Base-by-base conservation (phyloP, 2,113 vertebrate species). In the Sialia sialis region DNA sequence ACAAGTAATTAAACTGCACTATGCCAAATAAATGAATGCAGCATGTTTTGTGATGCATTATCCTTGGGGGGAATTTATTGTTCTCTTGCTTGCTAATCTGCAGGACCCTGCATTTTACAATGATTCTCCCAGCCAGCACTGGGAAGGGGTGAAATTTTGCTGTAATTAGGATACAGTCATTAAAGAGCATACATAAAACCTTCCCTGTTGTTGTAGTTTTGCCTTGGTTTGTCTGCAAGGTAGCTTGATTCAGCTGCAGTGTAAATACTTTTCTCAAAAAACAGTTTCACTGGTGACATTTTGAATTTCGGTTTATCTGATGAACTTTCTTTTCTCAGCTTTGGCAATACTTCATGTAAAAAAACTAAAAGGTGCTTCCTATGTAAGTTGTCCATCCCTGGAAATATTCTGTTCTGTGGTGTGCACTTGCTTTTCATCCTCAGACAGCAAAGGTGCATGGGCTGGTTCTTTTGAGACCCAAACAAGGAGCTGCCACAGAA, bases 1-100 rank as follows among this genome's bases (percentile, higher is more conserved):
- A 87, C 91, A 80, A 95, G 91, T 95, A 95, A 95, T 95, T 95
- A 96, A 95, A 54, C 63, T 89, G 63, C 70, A 69, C 78, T 91
- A 43, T 0, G 4, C 80, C 74, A 89, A 89, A 94, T 72, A 96
- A 91, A 79, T 94, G 89, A 95, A 92, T 79, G 70, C 89, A 44
- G 78, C 0, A 4, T 91, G 46, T 94, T 95, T 94, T 87, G 87
- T 91, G 87, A 51, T 94, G 91, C 74, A n/a, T 93, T 95, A 88
- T 90, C 67, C 84, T 91, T 89, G 70, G 51, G 70, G 88, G n/a
- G 21, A 58, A 64, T 84, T 94, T 80, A 93, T 87, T 96, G 91
- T 97, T 95, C 67, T 16, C 70, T 91, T 87, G 39, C 80, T 93
- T 94, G 67, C 87, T 95, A 70, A 94, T 94, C 91, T 85, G 54